Evolutionary conservation across 2,113 vertebrate genomes (phyloP).

Genomic region (Thryonomys swinderianus): DNA sequence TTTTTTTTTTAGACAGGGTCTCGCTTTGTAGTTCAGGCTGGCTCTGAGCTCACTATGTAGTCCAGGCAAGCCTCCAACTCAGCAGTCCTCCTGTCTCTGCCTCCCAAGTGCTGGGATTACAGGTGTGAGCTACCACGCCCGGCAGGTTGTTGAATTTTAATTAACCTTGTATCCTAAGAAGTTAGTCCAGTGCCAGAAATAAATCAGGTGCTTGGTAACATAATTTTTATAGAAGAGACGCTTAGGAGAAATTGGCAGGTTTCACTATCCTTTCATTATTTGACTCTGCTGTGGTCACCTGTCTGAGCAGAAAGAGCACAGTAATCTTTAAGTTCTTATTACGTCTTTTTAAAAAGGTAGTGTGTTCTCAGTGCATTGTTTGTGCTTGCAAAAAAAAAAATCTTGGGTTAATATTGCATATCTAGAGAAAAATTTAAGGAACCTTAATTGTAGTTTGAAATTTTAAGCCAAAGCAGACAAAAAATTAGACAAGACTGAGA

Average conservation of each 20-base stretch:
- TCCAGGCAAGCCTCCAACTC: too few relatives aligned
- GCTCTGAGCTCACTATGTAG: too few relatives aligned
- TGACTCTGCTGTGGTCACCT: not conserved
- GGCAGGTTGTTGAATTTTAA: not conserved
- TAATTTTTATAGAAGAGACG: not conserved
- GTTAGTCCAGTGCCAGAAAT: too few relatives aligned
- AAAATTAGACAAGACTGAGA: not conserved
- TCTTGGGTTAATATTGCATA: not conserved
- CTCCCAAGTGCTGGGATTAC: too few relatives aligned
- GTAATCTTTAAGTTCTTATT: not conserved
- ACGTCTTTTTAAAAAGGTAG: not conserved
- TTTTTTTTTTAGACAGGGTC: too few relatives aligned
- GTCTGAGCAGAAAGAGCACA: not conserved
- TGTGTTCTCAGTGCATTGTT: not conserved
- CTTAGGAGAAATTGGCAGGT: not conserved
- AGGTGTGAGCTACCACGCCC: too few relatives aligned
- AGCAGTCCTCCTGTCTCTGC: too few relatives aligned
- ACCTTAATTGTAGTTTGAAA: not conserved
- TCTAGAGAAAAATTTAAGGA: not conserved
- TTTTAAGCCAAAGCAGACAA: not conserved
- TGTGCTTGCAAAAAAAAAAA: not conserved
- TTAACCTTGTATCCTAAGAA: not conserved
- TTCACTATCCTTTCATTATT: not conserved
- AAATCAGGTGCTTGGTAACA: not conserved
- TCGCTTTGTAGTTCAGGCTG: too few relatives aligned